Conservation (phyloP, 2,888 invertebrate species). For the Chrysolina oricalcia region DNA sequence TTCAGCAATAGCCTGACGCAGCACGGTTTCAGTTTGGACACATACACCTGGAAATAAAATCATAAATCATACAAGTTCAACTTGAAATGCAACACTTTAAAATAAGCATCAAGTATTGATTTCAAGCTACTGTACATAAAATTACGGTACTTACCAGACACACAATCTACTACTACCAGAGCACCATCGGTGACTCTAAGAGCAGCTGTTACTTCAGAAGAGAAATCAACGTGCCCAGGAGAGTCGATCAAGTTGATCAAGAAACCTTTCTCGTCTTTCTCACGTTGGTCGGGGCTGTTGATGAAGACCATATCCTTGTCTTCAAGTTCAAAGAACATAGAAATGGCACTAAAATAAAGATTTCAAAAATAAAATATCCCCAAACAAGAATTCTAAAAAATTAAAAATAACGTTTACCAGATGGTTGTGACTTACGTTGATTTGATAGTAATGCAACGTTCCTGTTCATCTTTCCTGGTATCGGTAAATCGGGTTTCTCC, state of each 20-base stretch:
- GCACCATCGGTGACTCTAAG: constrained; percentile 99
- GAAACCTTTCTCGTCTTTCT: constrained; percentile 94
- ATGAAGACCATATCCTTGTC: constrained; percentile 97
- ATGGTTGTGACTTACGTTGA: constrained; percentile 86
- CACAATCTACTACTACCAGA: constrained; percentile 99
- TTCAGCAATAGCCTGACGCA: constrained; percentile 99
- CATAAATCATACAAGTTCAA: constrained; percentile 14
- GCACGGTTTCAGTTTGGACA: constrained; percentile 99
- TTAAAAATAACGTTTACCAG: constrained; percentile 1
- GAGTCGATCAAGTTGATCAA: constrained; percentile 99
- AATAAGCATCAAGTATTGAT: background rate
- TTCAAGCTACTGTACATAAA: no score
- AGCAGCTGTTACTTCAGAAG: constrained; percentile 99
- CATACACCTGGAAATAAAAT: constrained; percentile 87
- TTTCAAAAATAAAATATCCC: background rate
- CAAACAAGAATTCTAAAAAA: constrained; percentile 28
- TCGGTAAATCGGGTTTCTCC: constrained; percentile 99
- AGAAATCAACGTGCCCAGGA: constrained; percentile 99
- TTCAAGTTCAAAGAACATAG: constrained; percentile 98
- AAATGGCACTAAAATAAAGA: constrained; percentile 87
- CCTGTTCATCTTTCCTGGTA: constrained; percentile 99
- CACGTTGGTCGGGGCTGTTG: constrained; percentile 91
- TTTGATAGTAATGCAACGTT: constrained; percentile 99
- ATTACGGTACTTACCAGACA: constrained; percentile 84
- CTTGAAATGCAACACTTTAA: background rate